Conservation (phyloP, 2,888 invertebrate species). For the Sycophila texana region DNA sequence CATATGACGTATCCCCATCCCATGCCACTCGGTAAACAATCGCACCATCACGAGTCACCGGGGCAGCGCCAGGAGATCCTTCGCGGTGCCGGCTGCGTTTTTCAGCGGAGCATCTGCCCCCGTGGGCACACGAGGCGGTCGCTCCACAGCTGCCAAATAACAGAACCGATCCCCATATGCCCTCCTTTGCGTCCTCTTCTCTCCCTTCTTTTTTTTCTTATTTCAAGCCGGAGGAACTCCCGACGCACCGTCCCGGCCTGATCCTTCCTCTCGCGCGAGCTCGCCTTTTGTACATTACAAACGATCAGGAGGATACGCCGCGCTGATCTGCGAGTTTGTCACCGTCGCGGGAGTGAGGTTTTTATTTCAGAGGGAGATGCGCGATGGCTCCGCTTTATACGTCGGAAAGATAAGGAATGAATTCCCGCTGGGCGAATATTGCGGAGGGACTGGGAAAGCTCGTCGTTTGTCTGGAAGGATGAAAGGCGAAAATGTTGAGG, state of each 20-base stretch:
- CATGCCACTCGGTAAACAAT: too few relatives aligned
- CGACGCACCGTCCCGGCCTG: neutral
- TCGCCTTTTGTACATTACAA: neutral
- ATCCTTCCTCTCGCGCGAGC: neutral
- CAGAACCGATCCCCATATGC: constrained; percentile 62
- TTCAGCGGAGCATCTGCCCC: constrained; percentile 68
- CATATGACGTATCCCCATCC: too few relatives aligned
- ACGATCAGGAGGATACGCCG: neutral
- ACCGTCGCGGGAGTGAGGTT: neutral
- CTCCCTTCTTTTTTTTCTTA: constrained; percentile 50
- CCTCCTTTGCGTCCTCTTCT: constrained; percentile 41
- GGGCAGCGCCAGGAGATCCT: neutral
- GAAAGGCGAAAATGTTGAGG: too few relatives aligned
- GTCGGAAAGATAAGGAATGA: too few relatives aligned
- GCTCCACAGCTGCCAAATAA: constrained; percentile 70
- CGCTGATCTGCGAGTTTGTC: neutral
- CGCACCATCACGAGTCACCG: too few relatives aligned
- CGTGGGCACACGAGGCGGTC: too few relatives aligned
- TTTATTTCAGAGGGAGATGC: neutral
- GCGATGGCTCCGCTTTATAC: too few relatives aligned
- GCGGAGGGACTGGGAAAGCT: too few relatives aligned
- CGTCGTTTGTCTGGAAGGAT: too few relatives aligned
- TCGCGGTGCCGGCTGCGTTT: neutral
- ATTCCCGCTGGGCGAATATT: too few relatives aligned
- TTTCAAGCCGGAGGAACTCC: neutral